A percentile compares a stretch with the other conserved stretches of the same genome.
phyloP scores from a whole-genome alignment of 2,888 invertebrate species.

The Scaptomyza cyrtandrae region DNA sequence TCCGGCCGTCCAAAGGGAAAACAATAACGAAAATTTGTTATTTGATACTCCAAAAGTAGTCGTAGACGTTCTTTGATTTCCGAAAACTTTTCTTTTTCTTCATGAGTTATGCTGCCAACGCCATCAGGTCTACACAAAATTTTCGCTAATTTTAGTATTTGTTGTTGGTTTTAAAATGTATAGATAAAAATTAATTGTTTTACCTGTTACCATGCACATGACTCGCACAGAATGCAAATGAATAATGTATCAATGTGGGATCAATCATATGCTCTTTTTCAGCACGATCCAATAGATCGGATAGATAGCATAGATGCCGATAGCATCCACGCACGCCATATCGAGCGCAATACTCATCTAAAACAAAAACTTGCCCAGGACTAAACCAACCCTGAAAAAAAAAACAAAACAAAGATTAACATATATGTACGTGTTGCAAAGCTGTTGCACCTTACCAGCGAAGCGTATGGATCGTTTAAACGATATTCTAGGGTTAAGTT shows the following conservation, averaged over 20 bases:
- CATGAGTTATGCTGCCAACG: constrained; percentile 98
- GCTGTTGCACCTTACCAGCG: constrained; percentile 88
- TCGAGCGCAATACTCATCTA: constrained; percentile 98
- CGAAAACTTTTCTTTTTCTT: constrained; percentile 98
- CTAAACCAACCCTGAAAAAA: constrained; percentile 97
- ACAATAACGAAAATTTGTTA: constrained; percentile 99
- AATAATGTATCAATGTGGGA: constrained; percentile 99
- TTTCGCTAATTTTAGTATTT: background rate
- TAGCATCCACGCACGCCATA: constrained; percentile 99
- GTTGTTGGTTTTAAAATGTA: background rate
- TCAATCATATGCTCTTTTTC: constrained; percentile 98
- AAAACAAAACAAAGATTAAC: background rate
- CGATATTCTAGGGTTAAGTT: constrained; percentile 97
- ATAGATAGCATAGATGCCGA: constrained; percentile 97
- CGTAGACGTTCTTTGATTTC: constrained; percentile 98
- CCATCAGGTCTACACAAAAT: constrained; percentile 93
- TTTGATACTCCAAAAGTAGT: constrained; percentile 97
- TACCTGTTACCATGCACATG: constrained; percentile 99
- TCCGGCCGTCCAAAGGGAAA: constrained; percentile 99
- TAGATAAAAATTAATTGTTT: background rate
- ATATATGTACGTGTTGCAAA: background rate
- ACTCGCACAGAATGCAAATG: constrained; percentile 99
- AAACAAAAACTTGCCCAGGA: constrained; percentile 98
- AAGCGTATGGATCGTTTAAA: constrained; percentile 98
- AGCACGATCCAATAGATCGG: constrained; percentile 96